Conservation (phyloP, 2,797 vertebrate genomes). For the Arctocebus calabarensis region DNA sequence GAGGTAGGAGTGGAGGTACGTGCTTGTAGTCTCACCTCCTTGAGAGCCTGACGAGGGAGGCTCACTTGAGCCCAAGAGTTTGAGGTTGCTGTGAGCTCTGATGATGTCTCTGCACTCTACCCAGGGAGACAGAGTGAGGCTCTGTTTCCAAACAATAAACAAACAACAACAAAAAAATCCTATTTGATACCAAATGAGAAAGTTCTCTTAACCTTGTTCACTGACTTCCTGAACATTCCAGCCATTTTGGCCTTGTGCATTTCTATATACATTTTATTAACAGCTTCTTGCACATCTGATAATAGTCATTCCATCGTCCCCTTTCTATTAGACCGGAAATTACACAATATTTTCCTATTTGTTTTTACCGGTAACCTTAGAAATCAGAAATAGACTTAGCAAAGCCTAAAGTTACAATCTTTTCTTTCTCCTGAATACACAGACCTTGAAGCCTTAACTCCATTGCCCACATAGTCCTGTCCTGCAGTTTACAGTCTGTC, state of each 20-base stretch:
- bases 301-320: not conserved
- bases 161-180: too few relatives aligned
- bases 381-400: slow-evolving; percentile 8
- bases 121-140: too few relatives aligned
- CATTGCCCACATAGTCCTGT: not conserved
- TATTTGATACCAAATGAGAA: not conserved
- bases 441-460: not conserved
- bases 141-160: too few relatives aligned
- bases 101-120: too few relatives aligned
- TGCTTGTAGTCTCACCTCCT: too few relatives aligned
- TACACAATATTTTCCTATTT: not conserved
- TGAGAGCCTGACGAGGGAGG: too few relatives aligned
- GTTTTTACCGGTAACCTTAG: slow-evolving; percentile 24
- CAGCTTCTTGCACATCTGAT: not conserved
- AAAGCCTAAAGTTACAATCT: slow-evolving; percentile 39
- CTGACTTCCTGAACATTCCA: slow-evolving; percentile 5
- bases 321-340: not conserved
- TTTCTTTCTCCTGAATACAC: not conserved
- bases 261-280: slow-evolving; percentile 11
- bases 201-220: not conserved
- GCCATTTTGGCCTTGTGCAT: not conserved
- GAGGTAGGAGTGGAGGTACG: too few relatives aligned
- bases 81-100: not conserved
- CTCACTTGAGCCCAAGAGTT: too few relatives aligned
- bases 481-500: not conserved